These are phyloP conservation scores for Nebria brevicollis DNA, from an alignment of 2,888 invertebrate genomes.

Conservation along the genomic window DNA sequence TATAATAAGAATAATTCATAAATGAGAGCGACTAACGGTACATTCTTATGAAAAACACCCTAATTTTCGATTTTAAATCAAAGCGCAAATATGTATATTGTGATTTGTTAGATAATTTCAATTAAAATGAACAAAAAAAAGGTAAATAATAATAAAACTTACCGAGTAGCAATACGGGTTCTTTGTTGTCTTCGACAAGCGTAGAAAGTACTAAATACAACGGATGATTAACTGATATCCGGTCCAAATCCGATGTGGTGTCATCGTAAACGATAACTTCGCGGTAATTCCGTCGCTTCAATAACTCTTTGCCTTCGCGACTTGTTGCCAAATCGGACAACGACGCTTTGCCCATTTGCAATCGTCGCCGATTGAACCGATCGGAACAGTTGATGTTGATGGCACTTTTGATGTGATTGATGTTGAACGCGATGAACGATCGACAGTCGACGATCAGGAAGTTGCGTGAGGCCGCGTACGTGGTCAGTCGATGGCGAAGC, in stretches of 20 bases:
- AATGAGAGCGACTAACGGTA: no score
- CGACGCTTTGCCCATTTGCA: conserved; percentile 74
- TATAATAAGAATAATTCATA: no score
- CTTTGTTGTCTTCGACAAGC: conserved; percentile 74
- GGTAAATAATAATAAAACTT: conserved; percentile 58
- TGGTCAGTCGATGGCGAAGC: conserved; percentile 63
- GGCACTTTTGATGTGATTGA: conserved; percentile 74
- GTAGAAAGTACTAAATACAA: conserved; percentile 73
- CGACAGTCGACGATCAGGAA: conserved; percentile 73
- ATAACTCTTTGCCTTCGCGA: conserved; percentile 71
- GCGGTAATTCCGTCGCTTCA: conserved; percentile 66
- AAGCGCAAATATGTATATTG: no score
- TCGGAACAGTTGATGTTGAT: conserved; percentile 79
- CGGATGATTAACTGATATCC: conserved; percentile 69
- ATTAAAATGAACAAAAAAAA: not conserved
- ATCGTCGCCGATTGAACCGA: conserved; percentile 72
- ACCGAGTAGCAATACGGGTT: conserved; percentile 75
- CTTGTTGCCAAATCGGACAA: conserved; percentile 74
- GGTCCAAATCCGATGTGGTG: conserved; percentile 70
- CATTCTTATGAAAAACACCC: no score
- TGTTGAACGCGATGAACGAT: conserved; percentile 76
- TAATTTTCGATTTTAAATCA: no score
- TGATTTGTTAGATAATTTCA: no score
- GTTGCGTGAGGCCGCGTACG: conserved; percentile 53
- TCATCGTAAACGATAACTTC: conserved; percentile 79